Conservation (phyloP, 2,113 vertebrate species). For the Pteruthius melanotis region DNA sequence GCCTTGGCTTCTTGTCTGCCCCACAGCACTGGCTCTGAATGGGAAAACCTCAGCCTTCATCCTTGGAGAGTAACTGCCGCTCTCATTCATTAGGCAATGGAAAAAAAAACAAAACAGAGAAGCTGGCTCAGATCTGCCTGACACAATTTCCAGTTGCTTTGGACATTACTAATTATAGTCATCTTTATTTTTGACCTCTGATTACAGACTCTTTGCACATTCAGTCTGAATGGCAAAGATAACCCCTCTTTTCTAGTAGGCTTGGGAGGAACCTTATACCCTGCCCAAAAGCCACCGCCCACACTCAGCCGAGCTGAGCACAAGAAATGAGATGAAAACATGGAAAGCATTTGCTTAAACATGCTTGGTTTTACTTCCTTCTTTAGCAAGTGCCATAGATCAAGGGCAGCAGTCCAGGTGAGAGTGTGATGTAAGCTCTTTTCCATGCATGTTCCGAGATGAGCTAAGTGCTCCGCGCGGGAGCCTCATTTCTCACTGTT, state of each 20-base stretch:
- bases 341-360: conserved; percentile 46
- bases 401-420: conserved; percentile 46
- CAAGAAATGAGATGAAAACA: conserved; percentile 35
- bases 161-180: conserved; percentile 61
- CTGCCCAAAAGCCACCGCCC: conserved; percentile 15
- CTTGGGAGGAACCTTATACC: background rate
- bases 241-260: background rate
- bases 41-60: background rate
- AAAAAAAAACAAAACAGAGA: background rate
- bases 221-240: background rate
- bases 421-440: conserved; percentile 48
- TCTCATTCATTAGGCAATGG: conserved; percentile 47
- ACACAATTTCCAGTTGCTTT: conserved; percentile 62
- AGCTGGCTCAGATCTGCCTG: conserved; percentile 13
- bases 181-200: conserved; percentile 58
- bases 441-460: background rate
- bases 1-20: background rate
- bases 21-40: background rate
- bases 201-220: conserved; percentile 35
- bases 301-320: background rate
- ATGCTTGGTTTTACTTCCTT: conserved; percentile 15
- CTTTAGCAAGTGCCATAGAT: conserved; percentile 18
- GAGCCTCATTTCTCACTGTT: background rate
- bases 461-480: background rate
- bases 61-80: background rate